These are phyloP conservation scores for Cervus canadensis DNA, from an alignment of 2,113 vertebrate genomes.

Conservation along the genomic window DNA sequence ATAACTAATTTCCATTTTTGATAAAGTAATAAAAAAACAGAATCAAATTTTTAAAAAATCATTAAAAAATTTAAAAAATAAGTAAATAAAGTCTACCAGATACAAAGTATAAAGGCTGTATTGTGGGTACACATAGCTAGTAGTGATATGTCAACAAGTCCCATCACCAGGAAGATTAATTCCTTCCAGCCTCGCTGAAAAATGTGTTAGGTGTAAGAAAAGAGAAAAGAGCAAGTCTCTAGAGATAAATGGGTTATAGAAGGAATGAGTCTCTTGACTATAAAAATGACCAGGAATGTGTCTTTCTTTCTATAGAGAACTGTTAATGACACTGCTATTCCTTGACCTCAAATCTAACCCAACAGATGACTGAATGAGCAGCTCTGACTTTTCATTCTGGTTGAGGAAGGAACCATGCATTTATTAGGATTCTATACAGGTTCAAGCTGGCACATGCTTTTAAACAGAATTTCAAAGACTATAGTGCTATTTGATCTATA, in stretches of 20 bases:
- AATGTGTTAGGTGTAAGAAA: neutral
- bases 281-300: neutral
- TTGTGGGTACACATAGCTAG: neutral
- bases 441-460: neutral
- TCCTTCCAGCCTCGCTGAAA: neutral
- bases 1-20: slow-evolving; percentile 14
- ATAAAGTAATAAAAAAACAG: neutral
- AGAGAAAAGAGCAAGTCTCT: neutral
- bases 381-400: neutral
- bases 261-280: neutral
- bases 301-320: neutral
- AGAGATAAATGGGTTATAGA: neutral
- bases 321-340: neutral
- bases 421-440: neutral
- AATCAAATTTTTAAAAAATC: neutral
- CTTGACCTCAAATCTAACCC: neutral
- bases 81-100: neutral
- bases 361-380: neutral
- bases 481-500: neutral
- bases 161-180: neutral
- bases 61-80: neutral
- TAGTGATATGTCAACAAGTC: neutral
- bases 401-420: neutral
- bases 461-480: neutral
- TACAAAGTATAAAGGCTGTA: neutral